Evolutionary conservation across 2,113 vertebrate genomes (phyloP).

Genomic region (Xiphophorus couchianus): DNA sequence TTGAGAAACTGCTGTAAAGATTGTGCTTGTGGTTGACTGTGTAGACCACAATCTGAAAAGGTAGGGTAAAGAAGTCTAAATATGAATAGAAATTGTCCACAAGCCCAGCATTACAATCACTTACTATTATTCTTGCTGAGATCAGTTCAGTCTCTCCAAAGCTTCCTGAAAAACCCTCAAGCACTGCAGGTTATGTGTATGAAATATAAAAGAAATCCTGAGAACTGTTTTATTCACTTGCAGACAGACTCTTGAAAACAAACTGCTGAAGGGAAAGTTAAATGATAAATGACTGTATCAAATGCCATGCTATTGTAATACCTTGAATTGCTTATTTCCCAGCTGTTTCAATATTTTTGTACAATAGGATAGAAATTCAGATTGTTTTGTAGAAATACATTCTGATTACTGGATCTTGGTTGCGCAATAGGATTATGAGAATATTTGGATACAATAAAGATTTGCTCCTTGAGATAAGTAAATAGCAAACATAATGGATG

Average conservation of each 20-base stretch:
- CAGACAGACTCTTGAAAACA: conserved; percentile 8
- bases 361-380: conserved; percentile 45
- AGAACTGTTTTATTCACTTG: conserved; percentile 7
- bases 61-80: conserved; percentile 2
- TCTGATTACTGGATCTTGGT: conserved; percentile 38
- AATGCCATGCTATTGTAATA: conserved; percentile 19
- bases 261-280: conserved; percentile 21
- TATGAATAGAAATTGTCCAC: background rate
- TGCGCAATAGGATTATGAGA: conserved; percentile 50
- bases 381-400: conserved; percentile 34
- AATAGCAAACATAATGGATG: conserved; percentile 24
- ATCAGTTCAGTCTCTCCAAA: conserved; percentile 11
- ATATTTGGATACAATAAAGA: conserved; percentile 48
- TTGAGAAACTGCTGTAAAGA: conserved; percentile 13
- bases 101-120: conserved; percentile 5
- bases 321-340: conserved; percentile 26
- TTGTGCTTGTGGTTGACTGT: background rate
- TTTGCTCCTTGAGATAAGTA: conserved; percentile 42
- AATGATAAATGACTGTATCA: conserved; percentile 26
- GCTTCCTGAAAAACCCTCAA: background rate
- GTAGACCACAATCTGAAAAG: background rate
- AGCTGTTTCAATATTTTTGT: conserved; percentile 21
- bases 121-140: conserved; percentile 10
- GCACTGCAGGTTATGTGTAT: conserved; percentile 11
- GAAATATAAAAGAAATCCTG: conserved; percentile 5